These are phyloP conservation scores for Numenius phaeopus DNA, from an alignment of 2,797 vertebrate species.

Conservation along the genomic window DNA sequence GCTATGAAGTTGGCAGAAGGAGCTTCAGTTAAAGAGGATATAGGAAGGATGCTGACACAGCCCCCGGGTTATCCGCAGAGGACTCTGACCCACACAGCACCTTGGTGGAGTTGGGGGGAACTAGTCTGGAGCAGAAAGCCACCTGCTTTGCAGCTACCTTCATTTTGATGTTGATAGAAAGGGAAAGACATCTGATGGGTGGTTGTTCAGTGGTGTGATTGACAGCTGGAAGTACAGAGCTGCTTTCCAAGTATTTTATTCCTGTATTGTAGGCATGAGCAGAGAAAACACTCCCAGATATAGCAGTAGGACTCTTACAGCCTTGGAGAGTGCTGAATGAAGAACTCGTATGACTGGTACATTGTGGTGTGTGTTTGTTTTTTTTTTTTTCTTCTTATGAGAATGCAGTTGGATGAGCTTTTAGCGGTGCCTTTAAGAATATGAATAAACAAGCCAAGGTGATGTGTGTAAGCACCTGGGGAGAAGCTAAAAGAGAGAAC, in stretches of 20 bases:
- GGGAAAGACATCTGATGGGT: not conserved
- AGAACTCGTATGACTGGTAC: not conserved
- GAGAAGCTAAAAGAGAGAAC: conserved; percentile 9
- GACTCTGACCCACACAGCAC: not conserved
- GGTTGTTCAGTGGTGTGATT: not conserved
- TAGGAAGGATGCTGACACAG: not conserved
- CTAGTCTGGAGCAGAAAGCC: not conserved
- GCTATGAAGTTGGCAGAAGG: not conserved
- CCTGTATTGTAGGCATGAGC: not conserved
- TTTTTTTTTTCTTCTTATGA: not conserved
- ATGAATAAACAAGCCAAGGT: not conserved
- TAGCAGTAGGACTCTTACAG: not conserved
- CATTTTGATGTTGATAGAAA: not conserved
- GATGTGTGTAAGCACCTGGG: not conserved
- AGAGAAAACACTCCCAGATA: not conserved
- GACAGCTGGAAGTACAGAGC: not conserved
- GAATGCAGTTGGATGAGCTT: not conserved
- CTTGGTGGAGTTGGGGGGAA: not conserved
- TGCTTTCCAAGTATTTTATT: not conserved
- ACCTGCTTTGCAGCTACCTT: not conserved
- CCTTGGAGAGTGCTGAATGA: not conserved
- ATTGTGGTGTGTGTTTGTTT: not conserved
- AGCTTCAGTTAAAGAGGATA: not conserved
- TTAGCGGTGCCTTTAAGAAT: not conserved
- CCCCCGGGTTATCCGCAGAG: not conserved